Evolutionary conservation across 2,888 invertebrate genomes (phyloP).

Genomic region (Harpalus rubripes): DNA sequence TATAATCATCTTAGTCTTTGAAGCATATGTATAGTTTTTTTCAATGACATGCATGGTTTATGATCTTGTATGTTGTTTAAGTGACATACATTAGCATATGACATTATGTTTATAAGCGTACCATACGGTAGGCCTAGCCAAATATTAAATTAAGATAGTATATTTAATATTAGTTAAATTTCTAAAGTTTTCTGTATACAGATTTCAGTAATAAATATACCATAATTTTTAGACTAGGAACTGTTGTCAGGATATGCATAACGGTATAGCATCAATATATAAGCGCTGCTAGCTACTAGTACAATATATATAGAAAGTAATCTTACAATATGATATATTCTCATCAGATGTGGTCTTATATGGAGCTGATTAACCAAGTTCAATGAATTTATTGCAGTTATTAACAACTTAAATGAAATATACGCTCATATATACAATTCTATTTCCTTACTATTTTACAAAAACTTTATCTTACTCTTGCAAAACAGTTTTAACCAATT

Average conservation of each 20-base stretch:
- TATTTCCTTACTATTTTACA: not conserved
- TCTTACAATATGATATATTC: not conserved
- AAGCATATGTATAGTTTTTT: not conserved
- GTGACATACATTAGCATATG: not conserved
- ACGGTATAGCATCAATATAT: not conserved
- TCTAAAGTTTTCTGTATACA: not conserved
- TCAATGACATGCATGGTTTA: not conserved
- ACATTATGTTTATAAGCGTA: not conserved
- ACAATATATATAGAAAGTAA: conserved; percentile 24
- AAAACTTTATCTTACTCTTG: too few species aligned
- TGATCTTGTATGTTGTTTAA: not conserved
- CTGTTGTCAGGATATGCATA: not conserved
- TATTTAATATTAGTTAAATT: not conserved
- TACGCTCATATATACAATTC: not conserved
- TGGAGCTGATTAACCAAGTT: conserved; percentile 7
- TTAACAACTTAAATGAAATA: conserved; percentile 14
- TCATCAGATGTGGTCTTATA: not conserved
- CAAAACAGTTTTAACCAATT: too few species aligned
- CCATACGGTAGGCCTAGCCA: not conserved
- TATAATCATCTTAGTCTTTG: not conserved
- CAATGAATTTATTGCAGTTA: not conserved
- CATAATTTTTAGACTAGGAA: not conserved
- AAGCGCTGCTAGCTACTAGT: not conserved
- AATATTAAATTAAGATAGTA: not conserved
- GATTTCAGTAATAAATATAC: too few species aligned